Conservation (phyloP, 37 sponge, comb jelly and placozoan genomes). For the Dysidea cf. avara region DNA sequence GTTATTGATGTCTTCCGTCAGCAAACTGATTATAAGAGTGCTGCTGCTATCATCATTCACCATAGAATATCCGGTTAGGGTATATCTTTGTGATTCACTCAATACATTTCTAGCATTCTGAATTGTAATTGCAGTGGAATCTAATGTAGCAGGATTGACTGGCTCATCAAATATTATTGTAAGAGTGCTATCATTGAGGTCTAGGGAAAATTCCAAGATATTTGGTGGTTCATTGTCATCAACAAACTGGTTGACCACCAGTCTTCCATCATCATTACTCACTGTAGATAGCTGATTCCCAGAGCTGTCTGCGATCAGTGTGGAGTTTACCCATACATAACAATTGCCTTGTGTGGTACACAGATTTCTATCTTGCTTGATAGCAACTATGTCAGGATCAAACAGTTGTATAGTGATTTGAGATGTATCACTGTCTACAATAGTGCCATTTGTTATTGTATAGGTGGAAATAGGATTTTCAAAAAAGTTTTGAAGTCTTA, state of each 20-base stretch:
- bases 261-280: conserved; percentile 67
- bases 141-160: conserved; percentile 64
- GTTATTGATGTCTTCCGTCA: conserved; percentile 40
- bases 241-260: conserved; percentile 60
- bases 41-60: conserved; percentile 28
- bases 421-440: conserved; percentile 12
- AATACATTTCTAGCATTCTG: conserved; percentile 63
- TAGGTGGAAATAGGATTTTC: conserved; percentile 51
- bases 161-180: conserved; percentile 81
- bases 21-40: conserved; percentile 54
- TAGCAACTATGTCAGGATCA: conserved; percentile 48
- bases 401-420: conserved; percentile 44
- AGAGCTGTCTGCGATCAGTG: conserved; percentile 49
- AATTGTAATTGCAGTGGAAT: conserved; percentile 66
- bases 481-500: conserved; percentile 78
- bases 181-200: conserved; percentile 50
- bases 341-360: conserved; percentile 76
- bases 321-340: conserved; percentile 46
- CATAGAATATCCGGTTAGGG: conserved; percentile 54
- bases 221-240: conserved; percentile 59
- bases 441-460: conserved; percentile 30
- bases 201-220: conserved; percentile 54
- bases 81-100: conserved; percentile 14
- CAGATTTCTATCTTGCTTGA: conserved; percentile 54
- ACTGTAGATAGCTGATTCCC: conserved; percentile 42